Evolutionary conservation across 2,797 vertebrate genomes (phyloP), one percentile per base, ranked within the genome.

Genomic region (Threskiornis aethiopicus): DNA sequence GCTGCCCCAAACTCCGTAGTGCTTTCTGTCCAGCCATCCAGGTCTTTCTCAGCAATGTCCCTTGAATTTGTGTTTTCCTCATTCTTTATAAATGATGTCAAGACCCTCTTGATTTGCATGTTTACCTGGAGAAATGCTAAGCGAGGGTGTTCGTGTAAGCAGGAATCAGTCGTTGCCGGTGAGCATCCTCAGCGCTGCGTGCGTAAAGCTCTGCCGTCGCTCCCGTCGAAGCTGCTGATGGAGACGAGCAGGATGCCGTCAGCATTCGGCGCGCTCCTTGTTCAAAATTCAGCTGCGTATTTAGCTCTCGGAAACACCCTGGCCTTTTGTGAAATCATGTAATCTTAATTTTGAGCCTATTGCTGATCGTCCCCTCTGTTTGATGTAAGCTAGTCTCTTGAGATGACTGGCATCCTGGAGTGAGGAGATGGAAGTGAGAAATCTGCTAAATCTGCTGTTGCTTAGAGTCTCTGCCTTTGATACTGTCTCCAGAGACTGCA

Each of bases 381-480:
- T 98, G 94, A 97, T 97, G 93, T 98, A 96, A 96, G 91, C 78
- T 73, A 35, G 89, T 97, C 97, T 93, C 95, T 57, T 82, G 96
- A 96, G 96, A 97, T 96, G 96, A 84, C 95, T 92, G 82, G 73
- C 16, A 1, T 95, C 87, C 91, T 83, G 49, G 91, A 94, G 90
- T 92, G 95, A 92, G 93, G 88, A 91, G 95, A 95, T 93, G 90
- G 95, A 76, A 92, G 93, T 67, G 94, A 87, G 81, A 94, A 84
- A 96, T 91, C 49, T 94, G 89, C 91, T 96, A 97, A 97, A 95
- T 97, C 97, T 93, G 93, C 49, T 55, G 81, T 88, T 95, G 95
- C 96, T 97, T 93, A 95, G 73, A 78, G 93, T 94, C 66, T 93
- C 93, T 95, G 94, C 97, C 97, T 98, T 97, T 98, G 97, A 96